Evolutionary conservation across 2,797 vertebrate genomes (phyloP).

Genomic region (Diceros bicornis): DNA sequence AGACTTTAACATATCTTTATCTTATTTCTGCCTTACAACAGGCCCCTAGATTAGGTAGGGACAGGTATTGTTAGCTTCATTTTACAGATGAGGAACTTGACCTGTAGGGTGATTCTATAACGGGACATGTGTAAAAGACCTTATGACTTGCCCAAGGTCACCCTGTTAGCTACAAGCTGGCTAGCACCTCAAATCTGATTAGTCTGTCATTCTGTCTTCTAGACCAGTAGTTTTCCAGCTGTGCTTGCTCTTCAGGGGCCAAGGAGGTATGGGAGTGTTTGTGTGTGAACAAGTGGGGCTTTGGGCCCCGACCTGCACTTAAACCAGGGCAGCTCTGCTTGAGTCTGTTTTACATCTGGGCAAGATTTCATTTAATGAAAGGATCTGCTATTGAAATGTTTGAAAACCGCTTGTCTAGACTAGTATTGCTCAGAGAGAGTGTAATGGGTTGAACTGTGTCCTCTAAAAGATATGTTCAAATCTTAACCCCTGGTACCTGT

Average conservation of each 20-base stretch:
- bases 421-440: slow-evolving; percentile 14
- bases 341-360: not conserved
- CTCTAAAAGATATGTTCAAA: not conserved
- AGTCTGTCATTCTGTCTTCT: slow-evolving; percentile 16
- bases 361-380: slow-evolving; percentile 60
- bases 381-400: slow-evolving; percentile 4
- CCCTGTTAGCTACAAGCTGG: slow-evolving; percentile 3
- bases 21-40: slow-evolving; percentile 23
- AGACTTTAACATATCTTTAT: slow-evolving; percentile 23
- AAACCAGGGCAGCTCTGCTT: not conserved
- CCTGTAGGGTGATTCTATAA: not conserved
- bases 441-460: not conserved
- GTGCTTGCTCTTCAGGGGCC: not conserved
- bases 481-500: slow-evolving; percentile 8
- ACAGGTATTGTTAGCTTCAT: not conserved
- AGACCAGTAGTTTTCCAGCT: slow-evolving; percentile 2
- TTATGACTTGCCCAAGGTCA: not conserved
- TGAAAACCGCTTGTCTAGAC: slow-evolving; percentile 5
- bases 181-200: not conserved
- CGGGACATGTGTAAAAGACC: not conserved
- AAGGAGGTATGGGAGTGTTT: not conserved
- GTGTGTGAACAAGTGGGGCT: not conserved
- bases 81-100: slow-evolving; percentile 52
- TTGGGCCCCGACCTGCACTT: not conserved
- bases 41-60: not conserved